Percentiles rank a stretch among this genome's conserved stretches.
These are phyloP conservation scores for Cardiocondyla obscurior DNA, from an alignment of 1,140 invertebrate species.

Conservation along the genomic window DNA sequence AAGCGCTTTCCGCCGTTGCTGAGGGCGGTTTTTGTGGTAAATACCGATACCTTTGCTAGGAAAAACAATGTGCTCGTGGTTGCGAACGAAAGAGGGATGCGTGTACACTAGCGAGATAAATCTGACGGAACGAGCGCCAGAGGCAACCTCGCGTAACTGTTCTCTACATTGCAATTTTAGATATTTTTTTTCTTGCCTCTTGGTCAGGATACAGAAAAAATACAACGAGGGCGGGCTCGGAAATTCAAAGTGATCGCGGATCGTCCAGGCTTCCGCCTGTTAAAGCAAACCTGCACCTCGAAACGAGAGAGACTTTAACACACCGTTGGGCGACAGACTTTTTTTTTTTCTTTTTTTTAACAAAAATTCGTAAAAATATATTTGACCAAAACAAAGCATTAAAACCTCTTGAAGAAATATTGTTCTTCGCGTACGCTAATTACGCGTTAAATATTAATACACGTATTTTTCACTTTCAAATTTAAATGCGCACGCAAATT, in stretches of 20 bases:
- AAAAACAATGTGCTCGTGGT: not conserved
- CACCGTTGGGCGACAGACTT: not conserved
- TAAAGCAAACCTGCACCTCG: not conserved
- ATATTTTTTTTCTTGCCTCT: conserved; percentile 34
- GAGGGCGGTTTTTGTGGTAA: not conserved
- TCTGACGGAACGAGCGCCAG: not conserved
- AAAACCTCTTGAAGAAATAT: no score
- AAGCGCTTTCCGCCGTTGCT: not conserved
- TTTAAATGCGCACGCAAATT: not conserved
- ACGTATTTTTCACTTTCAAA: not conserved
- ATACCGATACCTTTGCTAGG: conserved; percentile 7
- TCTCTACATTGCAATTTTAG: not conserved
- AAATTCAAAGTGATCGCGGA: conserved; percentile 8
- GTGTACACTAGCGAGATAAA: not conserved
- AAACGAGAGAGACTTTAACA: not conserved
- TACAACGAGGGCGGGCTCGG: not conserved
- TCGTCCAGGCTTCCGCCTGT: not conserved
- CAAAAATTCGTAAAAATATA: not conserved
- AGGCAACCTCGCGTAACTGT: not conserved
- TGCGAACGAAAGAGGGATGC: not conserved
- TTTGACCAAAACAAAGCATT: not conserved
- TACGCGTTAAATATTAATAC: no score
- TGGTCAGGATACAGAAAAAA: not conserved
- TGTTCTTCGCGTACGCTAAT: no score
- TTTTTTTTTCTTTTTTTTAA: not conserved